These are phyloP conservation scores for Channa maculata DNA, from an alignment of 2,113 vertebrate genomes.

Conservation along the genomic window DNA sequence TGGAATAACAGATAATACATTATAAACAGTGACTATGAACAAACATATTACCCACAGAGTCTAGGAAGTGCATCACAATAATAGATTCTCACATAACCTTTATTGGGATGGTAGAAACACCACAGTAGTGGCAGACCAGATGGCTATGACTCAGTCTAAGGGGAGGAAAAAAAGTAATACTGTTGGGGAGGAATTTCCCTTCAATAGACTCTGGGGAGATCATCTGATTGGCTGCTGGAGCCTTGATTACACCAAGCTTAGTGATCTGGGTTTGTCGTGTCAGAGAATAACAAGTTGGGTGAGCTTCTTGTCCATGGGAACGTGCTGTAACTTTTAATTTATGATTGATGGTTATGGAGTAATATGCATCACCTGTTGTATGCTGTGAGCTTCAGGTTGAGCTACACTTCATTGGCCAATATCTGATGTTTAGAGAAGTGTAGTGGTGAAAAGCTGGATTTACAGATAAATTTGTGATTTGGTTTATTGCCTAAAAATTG, in stretches of 20 bases:
- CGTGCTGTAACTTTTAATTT: background rate
- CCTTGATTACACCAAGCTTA: conserved; percentile 16
- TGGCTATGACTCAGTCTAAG: conserved; percentile 35
- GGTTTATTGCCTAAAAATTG: background rate
- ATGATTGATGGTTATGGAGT: conserved; percentile 31
- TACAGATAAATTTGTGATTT: background rate
- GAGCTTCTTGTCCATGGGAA: conserved; percentile 36
- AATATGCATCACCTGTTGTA: conserved; percentile 16
- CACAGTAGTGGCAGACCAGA: conserved; percentile 39
- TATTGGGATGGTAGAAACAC: conserved; percentile 19
- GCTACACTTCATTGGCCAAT: no score
- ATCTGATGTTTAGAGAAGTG: background rate
- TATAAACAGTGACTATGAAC: background rate
- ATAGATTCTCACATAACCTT: background rate
- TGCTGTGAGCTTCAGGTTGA: background rate
- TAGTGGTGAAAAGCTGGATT: background rate
- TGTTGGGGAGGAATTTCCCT: conserved; percentile 25
- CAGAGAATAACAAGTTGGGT: conserved; percentile 16
- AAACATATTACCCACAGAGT: background rate
- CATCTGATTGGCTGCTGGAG: conserved; percentile 17
- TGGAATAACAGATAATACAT: background rate
- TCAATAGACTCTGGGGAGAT: conserved; percentile 31
- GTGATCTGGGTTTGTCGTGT: conserved; percentile 13
- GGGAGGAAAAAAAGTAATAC: conserved; percentile 42
- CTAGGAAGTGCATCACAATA: conserved; percentile 2